Evolutionary conservation across 2,888 invertebrate genomes (phyloP), one percentile per base, ranked within the genome.

Genomic region (Cecidostiba fungosa): DNA sequence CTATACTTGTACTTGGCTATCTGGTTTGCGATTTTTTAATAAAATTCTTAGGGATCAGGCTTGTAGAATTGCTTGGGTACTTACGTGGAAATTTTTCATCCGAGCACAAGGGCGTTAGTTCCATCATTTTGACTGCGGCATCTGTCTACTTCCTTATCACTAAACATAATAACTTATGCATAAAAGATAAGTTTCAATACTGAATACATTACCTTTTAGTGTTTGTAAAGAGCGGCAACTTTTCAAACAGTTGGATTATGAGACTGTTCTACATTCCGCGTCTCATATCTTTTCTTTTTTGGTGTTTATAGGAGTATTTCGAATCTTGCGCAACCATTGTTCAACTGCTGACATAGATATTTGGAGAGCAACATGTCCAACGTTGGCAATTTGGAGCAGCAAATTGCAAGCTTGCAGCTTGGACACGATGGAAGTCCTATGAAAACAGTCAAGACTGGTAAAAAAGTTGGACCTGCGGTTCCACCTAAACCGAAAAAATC

Each of bases 381-480:
- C 89, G 95, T 96, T 94, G 95, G 96, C 88, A 95, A 96, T 89
- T 94, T 97, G 90, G 96, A 97, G 90, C 95, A 96, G 90, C 96
- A 96, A 94, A 94, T 97, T 90, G 95, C 96, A 23, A 95, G 95
- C 90, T 93, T 97, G 90, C 96, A 96, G 91, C 94, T 96, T 92
- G 94, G 94, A 78, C 95, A 95, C 87, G 89, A 88, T 26, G 94
- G 94, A 86, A 90, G 91, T 19, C 93, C 94, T 36, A 88, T 94
- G 74, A 92, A 92, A 81, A 89, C 85, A 84, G 88, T 87, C 36
- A 93, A 93, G 43, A 87, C 92, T 19, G 93, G 93, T 4, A 95
- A 94, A 89, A 97, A 96, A 94, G 94, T 96, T 87, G 97, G 96
- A 88, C 97, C 97, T 87, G 96, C 96, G 82, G 97, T 97, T 85